A percentile compares a stretch with the other conserved stretches of the same genome.
Evolutionary conservation across 2,888 invertebrate species (phyloP).

Genomic region (Scaptodrosophila latifasciaeformis): DNA sequence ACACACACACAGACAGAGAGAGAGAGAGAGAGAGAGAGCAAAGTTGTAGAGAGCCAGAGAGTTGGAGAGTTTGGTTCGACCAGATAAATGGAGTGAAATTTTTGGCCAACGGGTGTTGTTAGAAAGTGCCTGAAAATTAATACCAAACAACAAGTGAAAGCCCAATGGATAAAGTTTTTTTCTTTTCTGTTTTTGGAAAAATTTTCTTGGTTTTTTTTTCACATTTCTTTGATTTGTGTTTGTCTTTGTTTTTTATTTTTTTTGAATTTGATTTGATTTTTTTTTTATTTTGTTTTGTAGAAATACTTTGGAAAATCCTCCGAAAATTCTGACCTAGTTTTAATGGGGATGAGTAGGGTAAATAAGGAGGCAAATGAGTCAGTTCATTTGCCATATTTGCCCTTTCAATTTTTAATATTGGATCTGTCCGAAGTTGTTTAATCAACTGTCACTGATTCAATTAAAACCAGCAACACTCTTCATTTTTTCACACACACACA

Average conservation of each 20-base stretch:
- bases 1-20: constrained; percentile 2
- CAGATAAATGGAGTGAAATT: too few species aligned
- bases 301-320: too few species aligned
- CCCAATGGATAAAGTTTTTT: too few species aligned
- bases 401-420: constrained; percentile 40
- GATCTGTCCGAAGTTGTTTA: constrained; percentile 47
- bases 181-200: too few species aligned
- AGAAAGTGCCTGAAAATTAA: neutral
- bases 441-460: constrained; percentile 63
- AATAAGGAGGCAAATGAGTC: neutral
- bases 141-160: neutral
- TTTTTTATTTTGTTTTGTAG: neutral
- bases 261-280: too few species aligned
- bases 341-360: neutral
- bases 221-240: neutral
- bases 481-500: neutral
- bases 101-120: too few species aligned
- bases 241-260: neutral
- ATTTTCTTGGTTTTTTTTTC: neutral
- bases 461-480: constrained; percentile 41
- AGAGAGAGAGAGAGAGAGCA: constrained; percentile 12
- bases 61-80: constrained; percentile 7
- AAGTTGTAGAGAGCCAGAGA: neutral
- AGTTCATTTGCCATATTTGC: constrained; percentile 13
- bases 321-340: constrained; percentile 1